Evolutionary conservation across 2,797 vertebrate species (phyloP).

Genomic region (Gymnoscopelus microlampas): DNA sequence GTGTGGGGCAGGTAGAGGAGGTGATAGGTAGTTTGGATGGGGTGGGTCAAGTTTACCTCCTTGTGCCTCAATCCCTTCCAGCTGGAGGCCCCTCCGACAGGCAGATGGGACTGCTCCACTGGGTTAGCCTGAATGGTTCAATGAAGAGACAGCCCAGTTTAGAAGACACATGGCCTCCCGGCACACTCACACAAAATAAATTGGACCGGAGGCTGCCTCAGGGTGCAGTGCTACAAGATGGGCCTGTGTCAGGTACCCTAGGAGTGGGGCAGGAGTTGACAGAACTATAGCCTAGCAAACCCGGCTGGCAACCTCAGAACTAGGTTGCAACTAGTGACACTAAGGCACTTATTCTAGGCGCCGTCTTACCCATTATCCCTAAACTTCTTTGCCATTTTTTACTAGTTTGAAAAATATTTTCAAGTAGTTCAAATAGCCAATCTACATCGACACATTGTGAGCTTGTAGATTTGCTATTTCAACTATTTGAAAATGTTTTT

Average conservation of each 20-base stretch:
- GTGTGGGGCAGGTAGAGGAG: conserved; percentile 33
- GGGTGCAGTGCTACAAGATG: conserved; percentile 12
- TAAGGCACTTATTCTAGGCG: no score
- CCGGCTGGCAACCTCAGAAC: neutral
- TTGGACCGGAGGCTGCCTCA: conserved; percentile 30
- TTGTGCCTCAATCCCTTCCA: conserved; percentile 80
- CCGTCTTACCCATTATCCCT: no score
- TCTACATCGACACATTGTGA: no score
- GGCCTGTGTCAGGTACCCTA: conserved; percentile 9
- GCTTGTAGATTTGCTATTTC: no score
- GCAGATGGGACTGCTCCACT: conserved; percentile 79
- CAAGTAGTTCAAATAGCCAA: no score
- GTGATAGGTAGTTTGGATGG: conserved; percentile 58
- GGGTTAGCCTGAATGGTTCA: conserved; percentile 79
- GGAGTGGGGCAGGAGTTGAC: neutral
- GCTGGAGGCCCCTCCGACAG: conserved; percentile 76
- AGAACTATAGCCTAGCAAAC: conserved; percentile 1
- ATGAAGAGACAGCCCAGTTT: conserved; percentile 78
- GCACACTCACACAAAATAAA: conserved; percentile 56
- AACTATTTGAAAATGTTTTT: no score
- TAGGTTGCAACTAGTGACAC: conserved; percentile 1
- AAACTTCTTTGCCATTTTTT: no score
- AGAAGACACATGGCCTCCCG: conserved; percentile 69
- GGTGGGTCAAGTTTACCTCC: conserved; percentile 74
- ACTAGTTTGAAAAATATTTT: no score